These are phyloP conservation scores for Nemurella pictetii DNA, from an alignment of 2,888 invertebrate species.

Conservation along the genomic window DNA sequence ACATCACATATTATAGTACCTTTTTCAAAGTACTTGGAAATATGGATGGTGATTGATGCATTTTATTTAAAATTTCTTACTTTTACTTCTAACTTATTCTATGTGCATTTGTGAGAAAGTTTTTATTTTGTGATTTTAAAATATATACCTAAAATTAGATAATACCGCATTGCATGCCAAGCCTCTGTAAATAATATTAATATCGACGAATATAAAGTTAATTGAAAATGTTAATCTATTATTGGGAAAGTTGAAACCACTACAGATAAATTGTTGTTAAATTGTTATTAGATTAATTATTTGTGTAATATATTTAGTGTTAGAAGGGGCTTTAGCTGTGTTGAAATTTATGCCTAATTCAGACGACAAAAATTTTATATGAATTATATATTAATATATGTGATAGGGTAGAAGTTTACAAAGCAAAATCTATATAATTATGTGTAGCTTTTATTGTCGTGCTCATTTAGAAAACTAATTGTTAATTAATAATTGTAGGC, in stretches of 20 bases:
- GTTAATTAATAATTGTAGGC: not conserved
- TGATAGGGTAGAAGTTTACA: not conserved
- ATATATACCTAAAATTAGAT: not conserved
- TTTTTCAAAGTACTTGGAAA: too few relatives aligned
- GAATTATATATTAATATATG: not conserved
- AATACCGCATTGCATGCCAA: not conserved
- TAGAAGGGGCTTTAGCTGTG: not conserved
- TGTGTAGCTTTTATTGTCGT: not conserved
- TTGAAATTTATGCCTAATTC: not conserved
- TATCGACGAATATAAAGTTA: too few relatives aligned
- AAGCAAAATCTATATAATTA: not conserved
- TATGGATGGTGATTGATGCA: too few relatives aligned
- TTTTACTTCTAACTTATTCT: too few relatives aligned
- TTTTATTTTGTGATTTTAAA: not conserved
- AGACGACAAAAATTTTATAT: not conserved
- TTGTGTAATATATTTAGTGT: not conserved
- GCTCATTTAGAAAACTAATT: not conserved
- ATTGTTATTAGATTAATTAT: not conserved
- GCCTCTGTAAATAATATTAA: not conserved
- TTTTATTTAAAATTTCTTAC: too few relatives aligned
- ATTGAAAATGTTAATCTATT: too few relatives aligned
- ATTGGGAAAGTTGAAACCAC: too few relatives aligned
- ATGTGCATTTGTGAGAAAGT: not conserved
- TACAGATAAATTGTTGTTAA: not conserved
- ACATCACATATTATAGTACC: too few relatives aligned